Evolutionary conservation across 1,140 invertebrate genomes (phyloP).

Genomic region (Tetramorium alpestre): DNA sequence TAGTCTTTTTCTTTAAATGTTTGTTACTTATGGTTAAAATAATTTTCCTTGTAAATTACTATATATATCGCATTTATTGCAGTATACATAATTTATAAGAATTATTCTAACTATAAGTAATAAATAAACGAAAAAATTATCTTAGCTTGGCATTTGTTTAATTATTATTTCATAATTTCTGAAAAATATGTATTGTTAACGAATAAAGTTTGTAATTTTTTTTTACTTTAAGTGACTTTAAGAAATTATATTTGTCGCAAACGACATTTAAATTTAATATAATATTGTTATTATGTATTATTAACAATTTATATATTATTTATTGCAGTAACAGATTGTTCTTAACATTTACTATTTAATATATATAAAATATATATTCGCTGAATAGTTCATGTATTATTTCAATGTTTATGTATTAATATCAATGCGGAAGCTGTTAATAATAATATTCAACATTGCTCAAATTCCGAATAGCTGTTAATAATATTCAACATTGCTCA

Average conservation of each 20-base stretch:
- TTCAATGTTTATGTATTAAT: neutral
- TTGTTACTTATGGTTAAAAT: neutral
- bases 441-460: neutral
- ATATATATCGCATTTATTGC: neutral
- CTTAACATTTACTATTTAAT: constrained; percentile 2
- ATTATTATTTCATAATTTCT: neutral
- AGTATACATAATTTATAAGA: neutral
- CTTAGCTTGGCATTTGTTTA: neutral
- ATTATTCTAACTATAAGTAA: neutral
- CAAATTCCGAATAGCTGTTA: neutral
- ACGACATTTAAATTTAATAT: neutral
- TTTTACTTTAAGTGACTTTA: neutral
- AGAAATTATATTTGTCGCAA: neutral
- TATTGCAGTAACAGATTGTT: neutral
- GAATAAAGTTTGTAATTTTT: neutral
- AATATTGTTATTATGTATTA: neutral
- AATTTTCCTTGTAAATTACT: neutral
- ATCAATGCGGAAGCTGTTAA: neutral
- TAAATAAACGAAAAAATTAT: neutral
- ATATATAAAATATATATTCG: neutral
- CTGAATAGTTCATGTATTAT: neutral
- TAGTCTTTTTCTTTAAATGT: neutral
- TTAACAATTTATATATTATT: constrained; percentile 4
- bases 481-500: neutral
- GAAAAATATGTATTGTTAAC: neutral